phyloP scores from a whole-genome alignment of 2,113 vertebrate species.

The Pelecanus crispus region DNA sequence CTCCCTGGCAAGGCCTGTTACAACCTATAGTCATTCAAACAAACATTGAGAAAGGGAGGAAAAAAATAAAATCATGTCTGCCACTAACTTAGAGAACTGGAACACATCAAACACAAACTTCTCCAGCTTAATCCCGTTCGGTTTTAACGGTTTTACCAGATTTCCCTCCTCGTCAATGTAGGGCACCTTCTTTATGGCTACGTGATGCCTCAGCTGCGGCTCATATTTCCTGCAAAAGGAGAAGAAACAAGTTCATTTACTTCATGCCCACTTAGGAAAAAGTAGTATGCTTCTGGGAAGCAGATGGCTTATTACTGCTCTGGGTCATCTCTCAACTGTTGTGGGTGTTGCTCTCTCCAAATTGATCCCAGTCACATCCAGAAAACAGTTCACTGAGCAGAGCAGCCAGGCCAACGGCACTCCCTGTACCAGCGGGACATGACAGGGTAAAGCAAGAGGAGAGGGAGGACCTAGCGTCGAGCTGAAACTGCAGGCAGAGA shows the following conservation, averaged over 20 bases:
- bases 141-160: slow-evolving; percentile 80
- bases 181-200: slow-evolving; percentile 91
- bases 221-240: slow-evolving; percentile 73
- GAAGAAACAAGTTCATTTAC: background rate
- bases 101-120: slow-evolving; percentile 98
- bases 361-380: background rate
- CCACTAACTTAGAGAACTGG: slow-evolving; percentile 87
- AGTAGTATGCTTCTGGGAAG: background rate
- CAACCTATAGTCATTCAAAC: background rate
- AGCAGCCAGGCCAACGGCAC: background rate
- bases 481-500: background rate
- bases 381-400: background rate
- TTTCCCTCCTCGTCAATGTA: slow-evolving; percentile 85
- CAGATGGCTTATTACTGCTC: background rate
- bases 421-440: background rate
- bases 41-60: background rate
- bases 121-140: slow-evolving; percentile 97
- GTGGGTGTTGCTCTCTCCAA: background rate
- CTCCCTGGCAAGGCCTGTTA: background rate
- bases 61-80: background rate
- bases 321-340: background rate
- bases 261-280: background rate
- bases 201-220: slow-evolving; percentile 79
- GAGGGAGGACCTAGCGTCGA: background rate
- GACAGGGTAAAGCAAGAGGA: background rate